Conservation (phyloP, 2,797 vertebrate genomes). For the Muscicapa comitata region DNA sequence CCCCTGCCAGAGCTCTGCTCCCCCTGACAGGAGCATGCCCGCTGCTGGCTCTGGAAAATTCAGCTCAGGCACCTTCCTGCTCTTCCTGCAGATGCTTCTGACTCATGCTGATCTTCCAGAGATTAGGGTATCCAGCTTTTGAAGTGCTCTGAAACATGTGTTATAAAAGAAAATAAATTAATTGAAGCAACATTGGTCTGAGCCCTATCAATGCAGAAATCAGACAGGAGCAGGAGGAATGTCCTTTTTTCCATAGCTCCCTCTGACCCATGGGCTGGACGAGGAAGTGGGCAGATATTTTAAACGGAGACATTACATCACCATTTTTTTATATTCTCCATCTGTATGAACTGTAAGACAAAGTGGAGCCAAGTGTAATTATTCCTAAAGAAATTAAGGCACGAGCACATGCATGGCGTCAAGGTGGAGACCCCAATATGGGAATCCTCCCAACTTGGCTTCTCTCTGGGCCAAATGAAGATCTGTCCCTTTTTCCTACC, state of each 20-base stretch:
- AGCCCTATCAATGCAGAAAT: background rate
- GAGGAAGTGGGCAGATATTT: constrained; percentile 29
- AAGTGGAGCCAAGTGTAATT: background rate
- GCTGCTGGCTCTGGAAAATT: rapidly evolving
- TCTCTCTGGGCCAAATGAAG: background rate
- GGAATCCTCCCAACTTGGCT: background rate
- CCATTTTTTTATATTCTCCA: background rate
- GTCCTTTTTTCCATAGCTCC: background rate
- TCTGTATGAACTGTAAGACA: background rate
- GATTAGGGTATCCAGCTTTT: background rate
- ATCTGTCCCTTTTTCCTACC: background rate
- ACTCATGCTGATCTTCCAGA: background rate
- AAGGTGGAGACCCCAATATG: background rate
- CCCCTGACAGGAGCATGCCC: rapidly evolving
- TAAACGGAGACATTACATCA: constrained; percentile 2
- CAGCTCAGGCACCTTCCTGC: background rate
- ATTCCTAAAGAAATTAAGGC: constrained; percentile 1
- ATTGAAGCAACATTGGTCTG: background rate
- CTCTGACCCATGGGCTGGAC: background rate
- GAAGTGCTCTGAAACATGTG: constrained; percentile 3
- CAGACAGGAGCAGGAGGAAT: background rate
- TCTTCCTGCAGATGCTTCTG: constrained; percentile 23
- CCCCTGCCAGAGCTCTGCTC: background rate
- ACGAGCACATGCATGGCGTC: background rate
- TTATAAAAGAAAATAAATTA: constrained; percentile 1